These are phyloP conservation scores for Pelecanoides urinatrix DNA, from an alignment of 2,113 vertebrate species.

Conservation along the genomic window DNA sequence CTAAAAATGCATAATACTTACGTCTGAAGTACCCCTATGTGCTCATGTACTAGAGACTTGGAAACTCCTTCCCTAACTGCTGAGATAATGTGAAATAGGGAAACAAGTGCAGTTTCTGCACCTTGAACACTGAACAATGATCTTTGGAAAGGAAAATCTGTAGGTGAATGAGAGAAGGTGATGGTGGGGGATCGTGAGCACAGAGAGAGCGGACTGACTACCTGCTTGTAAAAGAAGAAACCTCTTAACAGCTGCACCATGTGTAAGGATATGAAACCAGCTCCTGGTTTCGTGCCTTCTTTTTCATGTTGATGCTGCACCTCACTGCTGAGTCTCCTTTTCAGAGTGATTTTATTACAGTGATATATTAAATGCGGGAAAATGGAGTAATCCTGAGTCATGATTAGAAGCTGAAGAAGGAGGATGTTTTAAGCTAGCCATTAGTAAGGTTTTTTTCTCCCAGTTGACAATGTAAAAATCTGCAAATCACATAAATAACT, in stretches of 20 bases:
- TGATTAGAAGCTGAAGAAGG: neutral
- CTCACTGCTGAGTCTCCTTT: neutral
- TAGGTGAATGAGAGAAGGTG: neutral
- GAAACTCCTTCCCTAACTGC: neutral
- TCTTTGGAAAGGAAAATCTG: neutral
- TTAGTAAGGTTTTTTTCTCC: neutral
- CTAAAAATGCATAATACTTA: neutral
- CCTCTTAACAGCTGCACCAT: neutral
- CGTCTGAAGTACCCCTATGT: neutral
- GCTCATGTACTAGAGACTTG: neutral
- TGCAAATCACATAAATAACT: slow-evolving; percentile 4
- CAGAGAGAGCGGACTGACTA: neutral
- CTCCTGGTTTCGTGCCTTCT: neutral
- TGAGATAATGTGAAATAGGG: neutral
- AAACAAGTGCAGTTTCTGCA: neutral
- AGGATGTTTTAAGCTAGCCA: neutral
- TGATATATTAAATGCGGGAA: neutral
- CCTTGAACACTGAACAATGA: neutral
- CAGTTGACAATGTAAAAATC: neutral
- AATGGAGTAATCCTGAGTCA: neutral
- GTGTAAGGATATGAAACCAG: neutral
- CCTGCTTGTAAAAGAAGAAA: neutral
- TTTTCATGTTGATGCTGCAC: neutral
- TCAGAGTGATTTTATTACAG: neutral
- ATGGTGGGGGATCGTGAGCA: neutral